Percentiles rank a stretch among this genome's conserved stretches.
phyloP scores from a whole-genome alignment of 2,888 invertebrate genomes.

The Drosophila eohydei region DNA sequence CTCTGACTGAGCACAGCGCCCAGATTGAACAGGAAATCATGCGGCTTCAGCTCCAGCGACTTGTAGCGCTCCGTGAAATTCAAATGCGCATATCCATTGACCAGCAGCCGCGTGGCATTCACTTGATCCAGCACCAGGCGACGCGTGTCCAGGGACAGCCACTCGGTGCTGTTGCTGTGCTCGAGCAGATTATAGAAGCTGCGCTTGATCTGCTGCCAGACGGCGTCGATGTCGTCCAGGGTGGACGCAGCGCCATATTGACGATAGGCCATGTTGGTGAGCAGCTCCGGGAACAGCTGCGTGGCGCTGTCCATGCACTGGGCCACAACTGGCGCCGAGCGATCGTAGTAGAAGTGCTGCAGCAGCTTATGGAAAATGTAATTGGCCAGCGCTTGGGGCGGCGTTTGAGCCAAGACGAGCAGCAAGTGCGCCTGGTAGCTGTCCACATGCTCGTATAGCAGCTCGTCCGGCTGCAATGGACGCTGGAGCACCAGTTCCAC shows the following conservation, averaged over 20 bases:
- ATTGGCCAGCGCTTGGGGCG: constrained; percentile 69
- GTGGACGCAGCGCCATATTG: constrained; percentile 63
- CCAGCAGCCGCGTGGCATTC: constrained; percentile 60
- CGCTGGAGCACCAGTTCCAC: constrained; percentile 69
- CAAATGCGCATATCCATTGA: constrained; percentile 58
- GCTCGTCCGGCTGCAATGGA: constrained; percentile 45
- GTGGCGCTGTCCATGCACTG: constrained; percentile 68
- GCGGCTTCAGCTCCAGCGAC: constrained; percentile 42
- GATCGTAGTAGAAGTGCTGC: constrained; percentile 67
- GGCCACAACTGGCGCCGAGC: constrained; percentile 35
- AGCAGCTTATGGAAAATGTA: constrained; percentile 79
- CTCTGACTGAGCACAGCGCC: constrained; percentile 50
- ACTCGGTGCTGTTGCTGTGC: constrained; percentile 49
- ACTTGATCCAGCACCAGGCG: constrained; percentile 66
- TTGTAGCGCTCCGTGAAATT: constrained; percentile 68
- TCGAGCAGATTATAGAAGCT: constrained; percentile 66
- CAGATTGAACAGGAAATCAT: constrained; percentile 71
- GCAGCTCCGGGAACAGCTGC: constrained; percentile 70
- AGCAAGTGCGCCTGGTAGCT: constrained; percentile 70
- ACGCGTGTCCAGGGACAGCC: constrained; percentile 66
- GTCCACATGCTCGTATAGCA: constrained; percentile 72
- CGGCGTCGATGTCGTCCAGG: constrained; percentile 65
- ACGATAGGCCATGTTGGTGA: constrained; percentile 73
- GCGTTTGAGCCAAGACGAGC: constrained; percentile 46
- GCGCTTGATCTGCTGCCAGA: constrained; percentile 76